Evolutionary conservation across 2,797 vertebrate genomes (phyloP).

Genomic region (Anabacerthia variegaticeps): DNA sequence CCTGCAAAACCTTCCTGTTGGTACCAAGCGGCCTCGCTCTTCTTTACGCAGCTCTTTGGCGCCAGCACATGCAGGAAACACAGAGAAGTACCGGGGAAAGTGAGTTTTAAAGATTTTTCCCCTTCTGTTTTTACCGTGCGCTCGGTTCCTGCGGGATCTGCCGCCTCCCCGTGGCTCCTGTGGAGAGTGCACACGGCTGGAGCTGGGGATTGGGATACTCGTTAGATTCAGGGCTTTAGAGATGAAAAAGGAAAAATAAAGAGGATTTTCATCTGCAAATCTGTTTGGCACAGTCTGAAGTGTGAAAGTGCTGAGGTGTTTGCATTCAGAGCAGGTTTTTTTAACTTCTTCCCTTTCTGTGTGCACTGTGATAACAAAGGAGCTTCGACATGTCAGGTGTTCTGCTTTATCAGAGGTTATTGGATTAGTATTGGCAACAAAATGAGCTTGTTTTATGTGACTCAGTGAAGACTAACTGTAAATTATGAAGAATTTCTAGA

Average conservation of each 20-base stretch:
- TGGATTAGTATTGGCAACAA: not conserved
- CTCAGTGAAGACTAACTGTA: not conserved
- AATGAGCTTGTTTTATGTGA: not conserved
- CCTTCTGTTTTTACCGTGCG: accelerated
- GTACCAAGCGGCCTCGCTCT: accelerated
- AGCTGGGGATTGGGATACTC: accelerated
- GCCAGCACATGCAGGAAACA: not conserved
- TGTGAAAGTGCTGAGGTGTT: not conserved
- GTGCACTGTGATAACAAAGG: not conserved
- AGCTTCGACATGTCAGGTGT: accelerated
- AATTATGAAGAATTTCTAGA: not conserved
- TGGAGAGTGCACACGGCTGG: accelerated
- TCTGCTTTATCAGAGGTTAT: not conserved
- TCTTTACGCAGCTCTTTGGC: not conserved
- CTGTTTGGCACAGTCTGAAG: not conserved
- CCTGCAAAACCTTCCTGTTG: not conserved
- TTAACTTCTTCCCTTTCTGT: not conserved
- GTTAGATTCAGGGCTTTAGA: not conserved
- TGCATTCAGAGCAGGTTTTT: accelerated
- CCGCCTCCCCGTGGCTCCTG: constrained; percentile 11
- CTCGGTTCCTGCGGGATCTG: not conserved
- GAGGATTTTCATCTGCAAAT: accelerated
- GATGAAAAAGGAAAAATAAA: not conserved
- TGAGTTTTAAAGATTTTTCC: not conserved
- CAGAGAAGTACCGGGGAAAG: not conserved